These are phyloP conservation scores for Cyprinodon brontotheroides DNA, from an alignment of 2,113 vertebrate species.

Conservation along the genomic window DNA sequence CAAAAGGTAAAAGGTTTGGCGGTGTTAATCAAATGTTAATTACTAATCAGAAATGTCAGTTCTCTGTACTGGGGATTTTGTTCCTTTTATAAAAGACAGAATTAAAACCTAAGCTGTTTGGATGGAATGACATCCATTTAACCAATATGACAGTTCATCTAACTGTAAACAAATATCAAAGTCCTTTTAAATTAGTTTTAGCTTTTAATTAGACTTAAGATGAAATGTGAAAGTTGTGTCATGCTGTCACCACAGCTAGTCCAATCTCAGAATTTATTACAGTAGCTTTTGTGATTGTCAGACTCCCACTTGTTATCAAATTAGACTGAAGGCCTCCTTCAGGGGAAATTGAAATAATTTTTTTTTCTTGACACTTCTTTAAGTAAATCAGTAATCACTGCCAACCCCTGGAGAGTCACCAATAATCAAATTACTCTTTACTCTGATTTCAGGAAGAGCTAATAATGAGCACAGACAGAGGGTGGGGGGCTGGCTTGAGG, in stretches of 20 bases:
- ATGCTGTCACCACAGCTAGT: neutral
- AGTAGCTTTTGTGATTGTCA: constrained; percentile 25
- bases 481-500: neutral
- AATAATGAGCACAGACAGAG: constrained; percentile 51
- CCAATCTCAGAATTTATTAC: constrained; percentile 20
- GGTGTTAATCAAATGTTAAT: neutral
- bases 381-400: constrained; percentile 72
- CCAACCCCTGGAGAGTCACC: constrained; percentile 53
- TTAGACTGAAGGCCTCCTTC: constrained; percentile 63
- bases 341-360: constrained; percentile 70
- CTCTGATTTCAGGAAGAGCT: constrained; percentile 61
- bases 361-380: constrained; percentile 24
- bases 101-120: neutral
- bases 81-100: neutral
- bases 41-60: neutral
- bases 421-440: constrained; percentile 75
- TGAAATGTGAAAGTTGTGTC: constrained; percentile 8
- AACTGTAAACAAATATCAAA: neutral
- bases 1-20: neutral
- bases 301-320: constrained; percentile 61
- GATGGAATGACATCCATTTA: neutral
- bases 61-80: neutral
- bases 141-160: neutral
- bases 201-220: constrained; percentile 19
- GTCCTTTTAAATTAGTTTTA: constrained; percentile 3